Evolutionary conservation across 1,140 invertebrate genomes (phyloP).

Genomic region (Brachionus paranguensis): DNA sequence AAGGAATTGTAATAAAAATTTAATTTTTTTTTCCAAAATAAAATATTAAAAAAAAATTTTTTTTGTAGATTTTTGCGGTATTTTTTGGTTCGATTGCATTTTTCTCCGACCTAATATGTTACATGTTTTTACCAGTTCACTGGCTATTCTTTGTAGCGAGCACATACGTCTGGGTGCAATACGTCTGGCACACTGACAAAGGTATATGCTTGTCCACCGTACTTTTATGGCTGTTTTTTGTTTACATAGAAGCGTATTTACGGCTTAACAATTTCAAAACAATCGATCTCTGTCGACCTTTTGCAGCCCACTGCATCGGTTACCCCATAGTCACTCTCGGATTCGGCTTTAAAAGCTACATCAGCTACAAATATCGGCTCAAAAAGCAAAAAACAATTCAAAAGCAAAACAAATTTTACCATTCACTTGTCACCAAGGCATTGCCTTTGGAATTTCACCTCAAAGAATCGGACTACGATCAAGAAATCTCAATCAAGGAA

Average conservation of each 20-base stretch:
- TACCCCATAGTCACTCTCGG: conserved; percentile 94
- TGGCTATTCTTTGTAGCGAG: conserved; percentile 96
- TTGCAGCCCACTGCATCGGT: conserved; percentile 96
- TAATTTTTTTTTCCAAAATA: not conserved
- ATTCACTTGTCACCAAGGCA: conserved; percentile 81
- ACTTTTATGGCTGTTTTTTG: conserved; percentile 85
- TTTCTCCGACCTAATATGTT: conserved; percentile 96
- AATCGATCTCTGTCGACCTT: conserved; percentile 88
- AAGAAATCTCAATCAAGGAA: not conserved
- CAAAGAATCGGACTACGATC: not conserved
- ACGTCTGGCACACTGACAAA: conserved; percentile 92
- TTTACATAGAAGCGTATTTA: conserved; percentile 86
- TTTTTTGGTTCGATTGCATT: conserved; percentile 96
- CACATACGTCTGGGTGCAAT: conserved; percentile 98
- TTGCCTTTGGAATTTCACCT: conserved; percentile 61
- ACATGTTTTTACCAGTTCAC: conserved; percentile 96
- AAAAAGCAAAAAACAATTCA: conserved; percentile 84
- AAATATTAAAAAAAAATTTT: not conserved
- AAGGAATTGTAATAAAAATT: conserved; percentile 78
- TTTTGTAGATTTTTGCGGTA: conserved; percentile 82
- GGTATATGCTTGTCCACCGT: conserved; percentile 89
- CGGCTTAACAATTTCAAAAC: conserved; percentile 77
- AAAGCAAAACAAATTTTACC: conserved; percentile 90
- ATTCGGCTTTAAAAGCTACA: conserved; percentile 90
- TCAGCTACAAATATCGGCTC: conserved; percentile 80